Conservation (phyloP, 2,113 vertebrate genomes). For the Plectropomus leopardus region DNA sequence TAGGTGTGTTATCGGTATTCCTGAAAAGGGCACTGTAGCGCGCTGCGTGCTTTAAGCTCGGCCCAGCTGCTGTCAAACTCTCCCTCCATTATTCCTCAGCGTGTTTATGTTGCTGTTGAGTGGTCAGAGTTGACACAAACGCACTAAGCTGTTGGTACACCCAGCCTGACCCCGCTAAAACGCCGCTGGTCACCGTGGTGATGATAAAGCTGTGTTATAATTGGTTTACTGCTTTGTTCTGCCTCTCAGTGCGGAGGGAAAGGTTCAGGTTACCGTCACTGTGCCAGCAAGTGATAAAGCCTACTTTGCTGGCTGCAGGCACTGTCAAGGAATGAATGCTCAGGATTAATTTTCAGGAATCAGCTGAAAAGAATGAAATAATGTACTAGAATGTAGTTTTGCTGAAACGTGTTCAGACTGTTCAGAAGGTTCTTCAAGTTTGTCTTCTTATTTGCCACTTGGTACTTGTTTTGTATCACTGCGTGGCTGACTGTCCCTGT, state of each 20-base stretch:
- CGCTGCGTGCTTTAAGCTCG: not conserved
- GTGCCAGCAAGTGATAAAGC: conserved; percentile 73
- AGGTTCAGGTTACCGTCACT: conserved; percentile 75
- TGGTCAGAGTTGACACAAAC: conserved; percentile 66
- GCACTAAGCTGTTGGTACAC: conserved; percentile 70
- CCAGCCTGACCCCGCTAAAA: conserved; percentile 73
- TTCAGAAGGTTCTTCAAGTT: conserved; percentile 47
- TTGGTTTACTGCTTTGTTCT: conserved; percentile 82
- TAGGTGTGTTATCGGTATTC: conserved; percentile 6
- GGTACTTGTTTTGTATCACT: conserved; percentile 45
- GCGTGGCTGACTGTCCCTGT: conserved; percentile 37
- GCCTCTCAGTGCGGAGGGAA: conserved; percentile 58
- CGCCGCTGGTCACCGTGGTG: conserved; percentile 62
- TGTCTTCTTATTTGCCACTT: conserved; percentile 19
- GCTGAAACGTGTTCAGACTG: conserved; percentile 60
- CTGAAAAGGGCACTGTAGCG: not conserved
- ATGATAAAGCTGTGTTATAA: conserved; percentile 79
- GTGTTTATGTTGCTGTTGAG: conserved; percentile 50
- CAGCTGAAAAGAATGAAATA: conserved; percentile 55
- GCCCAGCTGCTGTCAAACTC: conserved; percentile 12
- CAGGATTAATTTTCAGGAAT: conserved; percentile 72
- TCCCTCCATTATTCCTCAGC: conserved; percentile 29
- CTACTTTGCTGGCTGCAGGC: conserved; percentile 67
- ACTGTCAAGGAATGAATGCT: conserved; percentile 59
- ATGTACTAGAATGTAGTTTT: conserved; percentile 48